Evolutionary conservation across 2,113 vertebrate species (phyloP), one percentile per base, ranked within the genome.

Genomic region (Pluvialis apricaria): DNA sequence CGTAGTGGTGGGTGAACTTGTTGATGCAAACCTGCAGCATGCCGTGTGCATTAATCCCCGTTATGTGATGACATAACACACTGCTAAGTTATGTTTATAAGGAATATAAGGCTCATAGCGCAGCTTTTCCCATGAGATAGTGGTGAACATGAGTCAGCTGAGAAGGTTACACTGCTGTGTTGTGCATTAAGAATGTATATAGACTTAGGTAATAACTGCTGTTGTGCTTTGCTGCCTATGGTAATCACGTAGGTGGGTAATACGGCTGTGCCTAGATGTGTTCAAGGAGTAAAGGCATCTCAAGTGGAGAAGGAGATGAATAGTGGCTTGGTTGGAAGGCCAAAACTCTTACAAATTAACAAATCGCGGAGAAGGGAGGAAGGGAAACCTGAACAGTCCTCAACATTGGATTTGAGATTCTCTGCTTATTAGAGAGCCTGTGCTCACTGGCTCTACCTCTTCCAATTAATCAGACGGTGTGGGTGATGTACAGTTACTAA

Each of bases 31-130:
- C 51, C 60, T 47, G n/a, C 18, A 2, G 36, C 51, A 32, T 52
- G 29, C 45, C 17, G 2, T 24, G 0, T 25, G 31, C 19, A 32
- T 70, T 42, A 40, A 38, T 90, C 28, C 42, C 32, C 42, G 78
- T 58, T 38, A 7, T 49, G 13, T 3, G 6, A 15, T 61, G 80
- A 4, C 13, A 3, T 11, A 70, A 20, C 45, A 22, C 0, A 0
- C 38, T 42, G 8, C 29, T 40, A 16, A 15, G 15, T 68, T 38
- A 7, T 34, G n/a, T 54, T 86, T 68, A 2, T 69, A 71, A 42
- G 64, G 60, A 45, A 45, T 28, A 8, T 36, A 40, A 52, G 45
- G 60, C 82, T 86, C 32, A 6, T 44, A 42, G 64, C 38, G 6
- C 42, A 34, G 72, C 60, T 86, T 58, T 86, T 86, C 47, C 76